phyloP scores from a whole-genome alignment of 1,140 invertebrate species.

The Liolophura sinensis region DNA sequence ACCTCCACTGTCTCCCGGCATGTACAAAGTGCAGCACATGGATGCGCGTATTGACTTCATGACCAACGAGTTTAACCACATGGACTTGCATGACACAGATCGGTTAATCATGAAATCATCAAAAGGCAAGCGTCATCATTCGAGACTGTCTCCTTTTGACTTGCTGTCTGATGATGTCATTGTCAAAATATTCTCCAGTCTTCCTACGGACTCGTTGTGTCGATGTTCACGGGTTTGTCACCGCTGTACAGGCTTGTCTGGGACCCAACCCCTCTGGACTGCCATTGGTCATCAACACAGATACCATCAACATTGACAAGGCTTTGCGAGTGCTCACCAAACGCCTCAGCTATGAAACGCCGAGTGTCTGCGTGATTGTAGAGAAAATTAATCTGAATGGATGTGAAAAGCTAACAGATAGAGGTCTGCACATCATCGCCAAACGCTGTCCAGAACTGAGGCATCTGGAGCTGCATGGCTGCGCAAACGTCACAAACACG shows the following conservation, averaged over 20 bases:
- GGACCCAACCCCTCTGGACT: conserved; percentile 75
- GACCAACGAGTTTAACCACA: conserved; percentile 25
- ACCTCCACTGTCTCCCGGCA: conserved; percentile 12
- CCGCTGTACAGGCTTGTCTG: conserved; percentile 77
- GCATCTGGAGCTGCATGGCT: conserved; percentile 73
- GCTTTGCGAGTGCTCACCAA: conserved; percentile 66
- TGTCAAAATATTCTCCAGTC: conserved; percentile 71
- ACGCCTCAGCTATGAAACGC: conserved; percentile 59
- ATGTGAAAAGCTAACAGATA: conserved; percentile 75
- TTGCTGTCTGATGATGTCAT: conserved; percentile 63
- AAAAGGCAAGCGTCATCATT: conserved; percentile 29
- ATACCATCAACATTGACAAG: conserved; percentile 70
- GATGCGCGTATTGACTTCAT: conserved; percentile 29
- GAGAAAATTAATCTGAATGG: conserved; percentile 72
- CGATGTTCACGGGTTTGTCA: conserved; percentile 79
- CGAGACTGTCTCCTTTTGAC: conserved; percentile 41
- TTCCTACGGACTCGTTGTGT: conserved; percentile 79
- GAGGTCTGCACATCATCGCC: conserved; percentile 70
- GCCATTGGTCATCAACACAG: conserved; percentile 69
- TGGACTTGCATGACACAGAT: conserved; percentile 33
- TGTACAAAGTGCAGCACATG: conserved; percentile 17
- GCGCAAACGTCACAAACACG: conserved; percentile 70
- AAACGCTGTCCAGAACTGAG: conserved; percentile 74
- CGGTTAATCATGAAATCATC: conserved; percentile 16
- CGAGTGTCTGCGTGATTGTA: conserved; percentile 61